A percentile compares a stretch with the other conserved stretches of the same genome.
phyloP scores from a whole-genome alignment of 2,888 invertebrate genomes.

The Melieria crassipennis region DNA sequence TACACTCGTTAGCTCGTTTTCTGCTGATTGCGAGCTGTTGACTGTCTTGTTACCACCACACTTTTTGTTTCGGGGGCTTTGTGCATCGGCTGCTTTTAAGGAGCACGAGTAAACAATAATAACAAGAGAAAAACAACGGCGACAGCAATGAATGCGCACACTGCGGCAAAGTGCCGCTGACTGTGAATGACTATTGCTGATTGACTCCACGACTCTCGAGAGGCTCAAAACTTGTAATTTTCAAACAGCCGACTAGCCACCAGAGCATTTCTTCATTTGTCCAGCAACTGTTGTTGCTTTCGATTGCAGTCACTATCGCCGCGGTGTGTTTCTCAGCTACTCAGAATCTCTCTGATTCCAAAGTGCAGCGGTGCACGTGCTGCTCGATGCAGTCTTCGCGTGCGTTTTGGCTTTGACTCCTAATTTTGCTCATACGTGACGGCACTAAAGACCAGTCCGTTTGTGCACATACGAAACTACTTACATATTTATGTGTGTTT shows the following conservation, averaged over 20 bases:
- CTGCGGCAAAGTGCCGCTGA: background rate
- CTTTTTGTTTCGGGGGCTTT: constrained; percentile 13
- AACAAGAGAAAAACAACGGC: background rate
- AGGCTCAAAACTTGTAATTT: constrained; percentile 30
- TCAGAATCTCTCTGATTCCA: background rate
- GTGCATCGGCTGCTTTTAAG: constrained; percentile 44
- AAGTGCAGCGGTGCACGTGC: background rate
- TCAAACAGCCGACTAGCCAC: background rate
- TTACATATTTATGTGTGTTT: constrained; percentile 26
- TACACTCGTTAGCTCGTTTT: constrained; percentile 27
- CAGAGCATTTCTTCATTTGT: background rate
- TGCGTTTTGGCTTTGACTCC: background rate
- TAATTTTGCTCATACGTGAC: background rate
- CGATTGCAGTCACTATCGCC: background rate
- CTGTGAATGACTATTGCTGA: constrained; percentile 6
- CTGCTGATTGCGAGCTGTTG: constrained; percentile 29
- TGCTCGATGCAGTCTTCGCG: no score
- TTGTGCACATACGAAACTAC: constrained; percentile 39
- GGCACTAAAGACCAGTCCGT: background rate
- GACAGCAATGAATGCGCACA: background rate
- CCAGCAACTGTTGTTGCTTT: background rate
- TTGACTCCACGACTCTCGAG: constrained; percentile 24
- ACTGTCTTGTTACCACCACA: constrained; percentile 49
- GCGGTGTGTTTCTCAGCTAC: background rate
- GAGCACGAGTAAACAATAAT: constrained; percentile 3